Conservation (phyloP, 2,113 vertebrate genomes). For the Poeciliopsis turrubarensis region DNA sequence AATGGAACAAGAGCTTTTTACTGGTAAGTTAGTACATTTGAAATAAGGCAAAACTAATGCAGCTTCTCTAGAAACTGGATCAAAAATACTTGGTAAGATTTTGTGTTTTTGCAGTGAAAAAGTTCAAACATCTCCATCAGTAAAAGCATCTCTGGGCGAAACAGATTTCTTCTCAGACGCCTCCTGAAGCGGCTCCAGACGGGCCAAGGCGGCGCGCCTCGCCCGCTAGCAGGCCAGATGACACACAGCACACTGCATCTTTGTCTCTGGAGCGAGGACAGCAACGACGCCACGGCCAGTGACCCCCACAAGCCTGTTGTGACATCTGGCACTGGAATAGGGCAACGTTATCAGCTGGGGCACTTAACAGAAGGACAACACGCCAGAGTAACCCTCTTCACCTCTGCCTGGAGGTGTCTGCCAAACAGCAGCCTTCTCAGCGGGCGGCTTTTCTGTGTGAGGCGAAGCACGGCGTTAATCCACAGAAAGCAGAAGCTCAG, state of each 20-base stretch:
- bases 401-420: slow-evolving; percentile 60
- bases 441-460: slow-evolving; percentile 8
- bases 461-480: not conserved
- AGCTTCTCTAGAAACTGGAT: too few species aligned
- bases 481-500: slow-evolving; percentile 6
- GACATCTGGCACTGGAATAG: slow-evolving; percentile 72
- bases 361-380: slow-evolving; percentile 59
- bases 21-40: too few species aligned
- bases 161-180: not conserved
- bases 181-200: slow-evolving; percentile 7
- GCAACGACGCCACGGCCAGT: slow-evolving; percentile 56
- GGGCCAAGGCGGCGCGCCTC: slow-evolving; percentile 30
- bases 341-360: slow-evolving; percentile 54
- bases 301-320: slow-evolving; percentile 53
- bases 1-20: too few species aligned
- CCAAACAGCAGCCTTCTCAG: slow-evolving; percentile 10
- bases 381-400: slow-evolving; percentile 60
- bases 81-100: too few species aligned
- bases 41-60: too few species aligned
- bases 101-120: too few species aligned
- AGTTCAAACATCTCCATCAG: not conserved
- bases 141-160: not conserved
- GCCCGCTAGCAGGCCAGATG: slow-evolving; percentile 56
- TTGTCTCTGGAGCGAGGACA: slow-evolving; percentile 68
- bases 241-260: slow-evolving; percentile 74